phyloP scores from a whole-genome alignment of 2,797 vertebrate genomes.

The Tachyglossus aculeatus region DNA sequence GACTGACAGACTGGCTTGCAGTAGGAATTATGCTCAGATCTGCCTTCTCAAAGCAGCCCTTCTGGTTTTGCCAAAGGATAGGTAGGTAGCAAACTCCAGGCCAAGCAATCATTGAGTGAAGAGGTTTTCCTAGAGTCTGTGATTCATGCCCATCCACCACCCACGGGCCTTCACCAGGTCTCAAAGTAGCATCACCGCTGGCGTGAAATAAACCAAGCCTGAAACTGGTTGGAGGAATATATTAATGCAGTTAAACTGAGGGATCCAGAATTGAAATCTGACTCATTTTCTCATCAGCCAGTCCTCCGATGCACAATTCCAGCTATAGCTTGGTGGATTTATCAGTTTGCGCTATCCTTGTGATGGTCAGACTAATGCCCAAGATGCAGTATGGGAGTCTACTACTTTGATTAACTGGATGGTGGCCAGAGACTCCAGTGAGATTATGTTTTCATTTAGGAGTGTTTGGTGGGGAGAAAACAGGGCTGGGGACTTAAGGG shows the following conservation, averaged over 20 bases:
- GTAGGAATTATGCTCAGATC: neutral
- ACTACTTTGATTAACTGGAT: neutral
- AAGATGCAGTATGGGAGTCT: neutral
- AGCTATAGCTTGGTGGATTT: neutral
- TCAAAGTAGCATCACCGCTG: neutral
- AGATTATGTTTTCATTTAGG: neutral
- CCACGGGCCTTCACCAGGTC: slow-evolving; percentile 28
- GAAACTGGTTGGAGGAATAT: neutral
- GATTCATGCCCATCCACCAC: neutral
- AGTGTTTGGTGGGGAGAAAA: neutral
- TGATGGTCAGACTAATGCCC: neutral
- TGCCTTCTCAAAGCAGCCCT: neutral
- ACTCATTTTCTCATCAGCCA: slow-evolving; percentile 13
- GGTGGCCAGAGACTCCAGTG: neutral
- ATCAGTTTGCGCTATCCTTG: neutral
- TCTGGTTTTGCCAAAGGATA: neutral
- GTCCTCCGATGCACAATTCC: slow-evolving; percentile 13
- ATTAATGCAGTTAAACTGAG: neutral
- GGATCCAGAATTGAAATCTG: neutral
- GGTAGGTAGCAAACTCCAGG: slow-evolving; percentile 1
- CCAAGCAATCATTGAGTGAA: slow-evolving; percentile 9
- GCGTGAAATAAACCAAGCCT: neutral
- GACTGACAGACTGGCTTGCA: too few species aligned
- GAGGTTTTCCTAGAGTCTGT: slow-evolving; percentile 13
- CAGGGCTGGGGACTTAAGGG: too few species aligned